Percentiles rank a stretch among this genome's conserved stretches.
phyloP scores from a whole-genome alignment of 2,888 invertebrate genomes.

The Thelaira solivaga region DNA sequence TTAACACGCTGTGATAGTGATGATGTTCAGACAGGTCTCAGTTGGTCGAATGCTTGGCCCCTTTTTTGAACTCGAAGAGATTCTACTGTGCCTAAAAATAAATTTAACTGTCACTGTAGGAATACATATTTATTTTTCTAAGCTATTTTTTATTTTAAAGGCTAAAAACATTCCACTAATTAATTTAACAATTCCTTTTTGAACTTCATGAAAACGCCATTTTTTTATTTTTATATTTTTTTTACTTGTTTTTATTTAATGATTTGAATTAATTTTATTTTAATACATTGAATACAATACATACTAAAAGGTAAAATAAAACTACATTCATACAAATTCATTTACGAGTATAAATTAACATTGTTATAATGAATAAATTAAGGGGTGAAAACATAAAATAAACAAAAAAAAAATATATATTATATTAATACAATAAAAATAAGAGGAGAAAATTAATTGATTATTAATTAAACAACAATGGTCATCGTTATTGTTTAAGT shows the following conservation, averaged over 20 bases:
- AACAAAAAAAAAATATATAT: conserved; percentile 1
- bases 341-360: conserved; percentile 57
- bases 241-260: conserved; percentile 36
- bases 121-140: no score
- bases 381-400: not conserved
- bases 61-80: no score
- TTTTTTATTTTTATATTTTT: conserved; percentile 7
- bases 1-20: no score
- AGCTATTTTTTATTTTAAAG: no score
- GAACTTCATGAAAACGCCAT: not conserved
- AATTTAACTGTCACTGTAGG: no score
- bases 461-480: conserved; percentile 44
- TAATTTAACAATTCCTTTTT: no score
- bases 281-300: conserved; percentile 48
- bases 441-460: conserved; percentile 29
- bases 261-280: conserved; percentile 45
- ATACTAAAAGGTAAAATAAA: conserved; percentile 45
- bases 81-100: no score
- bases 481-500: not conserved
- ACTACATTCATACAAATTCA: conserved; percentile 51
- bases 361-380: conserved; percentile 9
- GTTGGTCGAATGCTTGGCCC: no score
- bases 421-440: not conserved
- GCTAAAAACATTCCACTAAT: no score
- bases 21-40: no score